Base-by-base conservation (phyloP, 2,888 invertebrate genomes). In the Drosophila fungiperda region DNA sequence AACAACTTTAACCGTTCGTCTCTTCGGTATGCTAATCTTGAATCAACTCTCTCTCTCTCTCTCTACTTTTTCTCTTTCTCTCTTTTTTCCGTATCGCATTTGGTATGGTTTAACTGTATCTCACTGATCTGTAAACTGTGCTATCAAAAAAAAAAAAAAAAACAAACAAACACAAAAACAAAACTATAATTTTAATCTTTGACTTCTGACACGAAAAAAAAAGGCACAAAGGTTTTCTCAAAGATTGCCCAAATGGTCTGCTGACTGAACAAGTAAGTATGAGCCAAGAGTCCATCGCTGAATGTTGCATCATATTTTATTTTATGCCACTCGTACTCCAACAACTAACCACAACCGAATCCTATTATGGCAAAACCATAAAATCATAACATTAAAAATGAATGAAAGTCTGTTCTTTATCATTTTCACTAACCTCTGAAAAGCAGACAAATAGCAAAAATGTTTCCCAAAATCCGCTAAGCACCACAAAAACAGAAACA, bases 171-270 rank as follows among this genome's bases (percentile, higher is more conserved):
- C 26, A 50, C 33, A 35, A 42, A 17, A 59, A 33, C n/a, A 52
- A 49, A 50, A 42, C 62, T 68, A 50, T 53, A 70, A 62, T 71
- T 68, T 65, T 70, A 40, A 83, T 68, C 73, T 87, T 52, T 75
- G 61, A 68, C 38, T 49, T 73, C 67, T 75, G 73, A 72, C 90
- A 90, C 55, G 62, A 64, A 40, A 94, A 26, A 1, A 94, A 58
- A 94, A 97, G 98, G 98, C 98, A 98, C 95, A 98, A 98, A 95
- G 98, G 98, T 92, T 98, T 98, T 93, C 95, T 98, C 84, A 98
- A 98, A 94, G 98, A 98, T 94, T 98, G 98, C 94, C 98, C 98
- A 68, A 98, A 98, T 93, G 98, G 98, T 85, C 95, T 98, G 91
- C 96, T 98, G 71, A 98, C 98, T 70, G 98, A 98, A 94, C 98